Base-by-base conservation (phyloP, 1,140 invertebrate genomes). In the Microplitis mediator region DNA sequence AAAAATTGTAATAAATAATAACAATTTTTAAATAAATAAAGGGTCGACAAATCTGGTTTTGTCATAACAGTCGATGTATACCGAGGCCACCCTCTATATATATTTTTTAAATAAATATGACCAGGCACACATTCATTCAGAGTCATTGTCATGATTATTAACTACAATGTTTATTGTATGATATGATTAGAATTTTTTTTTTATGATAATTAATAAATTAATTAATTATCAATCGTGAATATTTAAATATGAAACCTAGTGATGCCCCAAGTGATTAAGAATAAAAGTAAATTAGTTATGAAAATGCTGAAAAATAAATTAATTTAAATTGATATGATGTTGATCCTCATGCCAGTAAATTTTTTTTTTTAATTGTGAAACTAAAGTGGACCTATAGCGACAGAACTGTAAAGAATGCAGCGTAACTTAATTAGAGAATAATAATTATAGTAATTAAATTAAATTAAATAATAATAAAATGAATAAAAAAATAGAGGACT, bases 71-170 rank as follows among this genome's bases (percentile, higher is more conserved):
- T 86, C 82, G 84, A 84, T 84, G 79, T 75, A 77, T 78, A 79
- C 79, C 78, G 71, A 79, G 79, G 81, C 75, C 79, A 81, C 73
- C 77, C 70, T 77, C 66, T 78, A 72, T 69, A 75, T 71, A 76
- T 45, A 45, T 11, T 45, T 45, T 45, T 45, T 11, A 45, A 45
- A 45, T 45, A 9, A 79, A 72, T 72, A 82, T 79, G 74, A 81
- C 80, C 77, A 87, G 84, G 81, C 86, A 87, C 86, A 87, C 85
- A 86, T 84, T 86, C 81, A 85, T 86, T 84, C 80, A 77, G 78
- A 83, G 80, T 81, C 78, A 56, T 77, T 58, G 58, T 50, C 35
- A 62, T 51, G 56, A 45, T 62, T 62, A 45, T 62, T 62, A 39
- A 45, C n/a, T 32, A 70, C 56, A 45, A 45, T 45, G 39, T 45